Conservation (phyloP, 2,797 vertebrate species). For the Eospalax fontanierii region DNA sequence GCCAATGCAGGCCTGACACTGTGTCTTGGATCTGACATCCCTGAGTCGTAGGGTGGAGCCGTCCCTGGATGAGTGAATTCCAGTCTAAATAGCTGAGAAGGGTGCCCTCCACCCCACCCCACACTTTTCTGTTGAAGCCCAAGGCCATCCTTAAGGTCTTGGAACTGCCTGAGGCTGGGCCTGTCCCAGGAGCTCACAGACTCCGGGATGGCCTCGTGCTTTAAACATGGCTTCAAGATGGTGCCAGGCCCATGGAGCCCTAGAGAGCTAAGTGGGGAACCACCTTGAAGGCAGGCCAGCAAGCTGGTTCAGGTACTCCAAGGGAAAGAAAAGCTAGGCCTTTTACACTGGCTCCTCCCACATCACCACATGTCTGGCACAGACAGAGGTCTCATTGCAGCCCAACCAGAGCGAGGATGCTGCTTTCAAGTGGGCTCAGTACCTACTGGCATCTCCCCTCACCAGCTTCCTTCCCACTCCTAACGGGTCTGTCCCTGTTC, state of each 20-base stretch:
- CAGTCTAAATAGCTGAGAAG: background rate
- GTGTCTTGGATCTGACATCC: background rate
- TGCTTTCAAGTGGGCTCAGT: background rate
- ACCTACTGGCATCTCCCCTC: background rate
- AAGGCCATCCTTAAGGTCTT: background rate
- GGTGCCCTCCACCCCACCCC: fast-evolving
- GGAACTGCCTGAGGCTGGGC: background rate
- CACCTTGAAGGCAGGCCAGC: background rate
- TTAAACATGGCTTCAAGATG: background rate
- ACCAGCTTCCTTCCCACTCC: background rate
- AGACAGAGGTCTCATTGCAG: background rate
- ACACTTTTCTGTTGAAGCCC: background rate
- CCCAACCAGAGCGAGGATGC: background rate
- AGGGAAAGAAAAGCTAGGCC: background rate
- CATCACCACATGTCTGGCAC: background rate
- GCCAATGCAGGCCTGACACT: background rate
- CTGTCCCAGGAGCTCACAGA: background rate
- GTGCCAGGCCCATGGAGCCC: background rate
- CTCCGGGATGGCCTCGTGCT: background rate
- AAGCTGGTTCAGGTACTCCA: too few species aligned
- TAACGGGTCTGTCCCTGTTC: background rate
- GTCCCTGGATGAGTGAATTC: background rate
- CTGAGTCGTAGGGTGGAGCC: background rate
- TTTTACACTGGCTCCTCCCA: background rate
- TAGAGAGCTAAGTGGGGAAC: too few species aligned